Evolutionary conservation across 1,140 invertebrate species (phyloP).

Genomic region (Wasmannia auropunctata): DNA sequence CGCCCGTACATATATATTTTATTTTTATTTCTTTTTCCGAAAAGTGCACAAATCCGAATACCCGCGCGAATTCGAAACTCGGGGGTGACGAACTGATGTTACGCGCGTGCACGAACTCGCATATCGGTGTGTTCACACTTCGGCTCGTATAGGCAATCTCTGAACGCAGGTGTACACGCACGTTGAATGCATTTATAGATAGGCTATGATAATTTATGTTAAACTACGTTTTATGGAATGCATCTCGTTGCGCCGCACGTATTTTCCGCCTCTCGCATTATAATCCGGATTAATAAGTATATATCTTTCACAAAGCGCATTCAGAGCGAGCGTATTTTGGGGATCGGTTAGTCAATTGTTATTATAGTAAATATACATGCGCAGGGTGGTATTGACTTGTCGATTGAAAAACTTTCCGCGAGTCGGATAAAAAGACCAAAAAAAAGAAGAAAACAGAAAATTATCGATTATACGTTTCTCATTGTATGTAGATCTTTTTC

Average conservation of each 20-base stretch:
- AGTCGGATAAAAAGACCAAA: background rate
- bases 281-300: conserved; percentile 2
- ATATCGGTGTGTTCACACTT: conserved; percentile 60
- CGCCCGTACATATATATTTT: background rate
- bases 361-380: background rate
- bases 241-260: conserved; percentile 76
- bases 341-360: conserved; percentile 19
- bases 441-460: background rate
- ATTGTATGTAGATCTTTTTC: background rate
- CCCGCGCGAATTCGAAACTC: conserved; percentile 28
- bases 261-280: conserved; percentile 62
- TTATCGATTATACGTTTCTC: background rate
- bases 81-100: conserved; percentile 27
- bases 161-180: conserved; percentile 42
- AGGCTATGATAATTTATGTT: conserved; percentile 85
- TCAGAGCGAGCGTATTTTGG: conserved; percentile 3
- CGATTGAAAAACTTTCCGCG: background rate
- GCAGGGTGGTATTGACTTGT: background rate
- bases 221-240: conserved; percentile 78
- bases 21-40: background rate
- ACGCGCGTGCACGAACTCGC: conserved; percentile 61
- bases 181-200: conserved; percentile 79
- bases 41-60: conserved; percentile 23
- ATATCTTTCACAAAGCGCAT: background rate
- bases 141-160: conserved; percentile 44